A percentile compares a stretch with the other conserved stretches of the same genome.
phyloP scores from a whole-genome alignment of 1,140 invertebrate species.

The Cyclargus thomasi region DNA sequence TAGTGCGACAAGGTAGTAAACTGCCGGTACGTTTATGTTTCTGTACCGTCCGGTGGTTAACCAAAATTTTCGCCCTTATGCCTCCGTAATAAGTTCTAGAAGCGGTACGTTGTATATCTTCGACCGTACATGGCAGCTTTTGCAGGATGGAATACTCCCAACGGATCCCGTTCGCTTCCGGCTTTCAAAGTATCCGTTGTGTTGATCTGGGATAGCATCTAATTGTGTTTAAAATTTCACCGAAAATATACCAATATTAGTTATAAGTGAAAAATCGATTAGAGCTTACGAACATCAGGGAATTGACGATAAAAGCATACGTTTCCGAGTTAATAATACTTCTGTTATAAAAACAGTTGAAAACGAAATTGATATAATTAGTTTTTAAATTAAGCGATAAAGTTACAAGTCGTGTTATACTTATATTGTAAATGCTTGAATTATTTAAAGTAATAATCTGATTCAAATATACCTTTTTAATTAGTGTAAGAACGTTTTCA shows the following conservation, averaged over 20 bases:
- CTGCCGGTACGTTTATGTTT: not conserved
- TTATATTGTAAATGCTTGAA: no score
- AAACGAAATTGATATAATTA: no score
- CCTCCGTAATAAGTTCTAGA: no score
- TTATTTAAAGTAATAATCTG: no score
- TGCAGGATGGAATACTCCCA: constrained; percentile 6
- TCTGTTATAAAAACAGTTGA: no score
- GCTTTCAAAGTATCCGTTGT: constrained; percentile 10
- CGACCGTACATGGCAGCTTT: not conserved
- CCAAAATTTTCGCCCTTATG: no score
- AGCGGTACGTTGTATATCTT: no score
- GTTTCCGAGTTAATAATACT: no score
- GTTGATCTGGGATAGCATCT: constrained; percentile 13
- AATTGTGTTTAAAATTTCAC: constrained; percentile 15
- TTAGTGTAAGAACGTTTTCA: not conserved
- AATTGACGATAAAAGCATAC: not conserved
- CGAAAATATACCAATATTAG: not conserved
- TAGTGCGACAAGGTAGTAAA: constrained; percentile 2
- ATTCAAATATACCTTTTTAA: no score
- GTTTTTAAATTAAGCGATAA: no score
- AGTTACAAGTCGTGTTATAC: no score
- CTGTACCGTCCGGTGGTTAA: not conserved
- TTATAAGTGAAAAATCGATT: not conserved
- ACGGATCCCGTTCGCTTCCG: not conserved
- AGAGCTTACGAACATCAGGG: not conserved